Evolutionary conservation across 2,797 vertebrate species (phyloP).

Genomic region (Lacerta bilineata): DNA sequence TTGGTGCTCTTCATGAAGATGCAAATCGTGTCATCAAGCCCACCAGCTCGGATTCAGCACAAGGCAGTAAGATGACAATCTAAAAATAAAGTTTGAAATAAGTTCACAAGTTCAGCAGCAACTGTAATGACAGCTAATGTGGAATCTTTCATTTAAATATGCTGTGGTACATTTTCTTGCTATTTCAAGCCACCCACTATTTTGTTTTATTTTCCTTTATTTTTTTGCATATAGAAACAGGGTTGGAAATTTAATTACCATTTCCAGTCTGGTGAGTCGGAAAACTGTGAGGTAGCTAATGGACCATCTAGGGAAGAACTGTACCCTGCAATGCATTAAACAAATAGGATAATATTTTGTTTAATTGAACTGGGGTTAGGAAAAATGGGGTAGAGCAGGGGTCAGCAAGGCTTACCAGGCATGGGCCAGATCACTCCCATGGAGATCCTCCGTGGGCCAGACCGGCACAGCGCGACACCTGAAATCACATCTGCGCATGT

Average conservation of each 20-base stretch:
- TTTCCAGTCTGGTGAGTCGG: background rate
- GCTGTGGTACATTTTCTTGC: background rate
- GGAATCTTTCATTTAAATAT: background rate
- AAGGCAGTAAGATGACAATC: conserved; percentile 81
- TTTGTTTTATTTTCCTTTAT: background rate
- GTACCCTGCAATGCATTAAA: conserved; percentile 1
- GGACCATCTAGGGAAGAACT: too few relatives aligned
- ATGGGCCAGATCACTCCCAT: too few relatives aligned
- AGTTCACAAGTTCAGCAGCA: background rate
- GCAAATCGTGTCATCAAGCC: conserved; percentile 85
- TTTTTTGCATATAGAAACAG: background rate
- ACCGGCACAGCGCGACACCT: too few relatives aligned
- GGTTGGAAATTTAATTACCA: background rate
- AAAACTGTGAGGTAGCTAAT: background rate
- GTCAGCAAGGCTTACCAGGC: too few relatives aligned
- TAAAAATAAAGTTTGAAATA: conserved; percentile 18
- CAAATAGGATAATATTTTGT: conserved; percentile 8
- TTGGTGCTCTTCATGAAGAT: conserved; percentile 92
- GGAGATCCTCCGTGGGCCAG: too few relatives aligned
- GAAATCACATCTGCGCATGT: too few relatives aligned
- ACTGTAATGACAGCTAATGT: conserved; percentile 3
- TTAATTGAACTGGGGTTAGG: background rate
- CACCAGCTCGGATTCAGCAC: conserved; percentile 77
- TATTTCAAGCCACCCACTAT: background rate
- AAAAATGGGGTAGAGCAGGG: too few relatives aligned